Evolutionary conservation across 2,888 invertebrate genomes (phyloP), one percentile per base, ranked within the genome.

Genomic region (Lysandra coridon): DNA sequence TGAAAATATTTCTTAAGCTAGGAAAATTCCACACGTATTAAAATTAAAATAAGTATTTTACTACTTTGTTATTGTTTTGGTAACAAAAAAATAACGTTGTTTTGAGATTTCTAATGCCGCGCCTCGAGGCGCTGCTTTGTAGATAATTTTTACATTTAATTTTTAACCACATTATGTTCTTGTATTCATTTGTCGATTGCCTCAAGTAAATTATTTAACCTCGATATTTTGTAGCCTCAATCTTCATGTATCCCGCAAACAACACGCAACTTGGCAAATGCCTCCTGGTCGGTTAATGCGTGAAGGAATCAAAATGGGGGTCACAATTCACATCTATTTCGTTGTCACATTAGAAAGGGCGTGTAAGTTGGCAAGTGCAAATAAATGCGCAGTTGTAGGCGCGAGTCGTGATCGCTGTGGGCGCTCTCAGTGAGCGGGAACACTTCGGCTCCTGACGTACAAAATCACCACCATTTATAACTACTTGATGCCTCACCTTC

Each of bases 371-470:
- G 82, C 82, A 82, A 81, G 81, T 80, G 78, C 80, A 79, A 81
- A 82, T 80, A 81, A 81, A 82, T 80, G 81, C 79, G 78, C 80
- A 80, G 79, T 75, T 80, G 33, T 76, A 80, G 80, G 80, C 79
- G 80, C 73, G 78, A 82, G 83, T 88, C 92, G 91, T 92, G 92
- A 91, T 83, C 84, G 90, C 91, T 88, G 82, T 82, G 83, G 88
- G 92, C 91, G 84, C 85, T 87, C 86, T 84, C 83, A 85, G 84
- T 82, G 84, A 82, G 80, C 82, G 85, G 84, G 83, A 82, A 84
- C 84, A 82, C 83, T 83, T 84, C 84, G 82, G 83, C 84, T 82
- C 81, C 83, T 83, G 82, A 82, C 82, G 83, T 83, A 83, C 82
- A 83, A 81, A 82, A 84, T 82, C 80, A 79, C 82, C 81, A 80